phyloP scores from a whole-genome alignment of 1,140 invertebrate genomes.

The Charaxes varanes region DNA sequence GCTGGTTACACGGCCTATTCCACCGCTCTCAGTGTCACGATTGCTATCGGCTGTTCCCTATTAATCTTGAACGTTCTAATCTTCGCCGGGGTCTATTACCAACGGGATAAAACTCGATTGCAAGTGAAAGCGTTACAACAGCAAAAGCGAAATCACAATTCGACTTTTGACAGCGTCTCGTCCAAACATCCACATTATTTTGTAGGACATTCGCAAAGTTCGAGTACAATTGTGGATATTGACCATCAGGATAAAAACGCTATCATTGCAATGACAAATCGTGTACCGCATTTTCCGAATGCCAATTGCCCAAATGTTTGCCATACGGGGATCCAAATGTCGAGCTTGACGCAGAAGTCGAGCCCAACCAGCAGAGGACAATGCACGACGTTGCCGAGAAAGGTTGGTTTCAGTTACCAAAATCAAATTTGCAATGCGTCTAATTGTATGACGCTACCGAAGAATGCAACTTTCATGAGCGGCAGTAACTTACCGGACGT shows the following conservation, averaged over 20 bases:
- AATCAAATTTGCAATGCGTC: constrained; percentile 69
- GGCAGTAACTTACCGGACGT: constrained; percentile 75
- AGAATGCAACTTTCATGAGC: constrained; percentile 75
- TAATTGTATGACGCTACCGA: constrained; percentile 76
- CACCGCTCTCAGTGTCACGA: constrained; percentile 89
- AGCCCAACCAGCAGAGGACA: constrained; percentile 76
- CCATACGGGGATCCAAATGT: constrained; percentile 76
- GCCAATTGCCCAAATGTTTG: constrained; percentile 74
- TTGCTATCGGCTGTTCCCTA: constrained; percentile 91
- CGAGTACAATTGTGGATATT: constrained; percentile 86
- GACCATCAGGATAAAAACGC: constrained; percentile 83
- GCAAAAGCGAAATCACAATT: constrained; percentile 81
- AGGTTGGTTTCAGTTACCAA: constrained; percentile 74
- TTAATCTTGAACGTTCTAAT: constrained; percentile 90
- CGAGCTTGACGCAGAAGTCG: constrained; percentile 74
- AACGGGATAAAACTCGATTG: constrained; percentile 86
- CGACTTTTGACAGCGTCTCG: constrained; percentile 79
- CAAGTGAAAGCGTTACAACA: constrained; percentile 86
- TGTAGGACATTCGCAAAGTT: constrained; percentile 79
- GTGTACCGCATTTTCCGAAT: constrained; percentile 67
- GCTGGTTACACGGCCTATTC: constrained; percentile 87
- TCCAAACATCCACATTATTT: constrained; percentile 81
- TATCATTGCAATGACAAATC: constrained; percentile 77
- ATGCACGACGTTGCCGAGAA: constrained; percentile 79
- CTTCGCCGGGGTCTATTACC: constrained; percentile 91